phyloP scores from a whole-genome alignment of 2,797 vertebrate genomes.

The Potorous gilbertii region DNA sequence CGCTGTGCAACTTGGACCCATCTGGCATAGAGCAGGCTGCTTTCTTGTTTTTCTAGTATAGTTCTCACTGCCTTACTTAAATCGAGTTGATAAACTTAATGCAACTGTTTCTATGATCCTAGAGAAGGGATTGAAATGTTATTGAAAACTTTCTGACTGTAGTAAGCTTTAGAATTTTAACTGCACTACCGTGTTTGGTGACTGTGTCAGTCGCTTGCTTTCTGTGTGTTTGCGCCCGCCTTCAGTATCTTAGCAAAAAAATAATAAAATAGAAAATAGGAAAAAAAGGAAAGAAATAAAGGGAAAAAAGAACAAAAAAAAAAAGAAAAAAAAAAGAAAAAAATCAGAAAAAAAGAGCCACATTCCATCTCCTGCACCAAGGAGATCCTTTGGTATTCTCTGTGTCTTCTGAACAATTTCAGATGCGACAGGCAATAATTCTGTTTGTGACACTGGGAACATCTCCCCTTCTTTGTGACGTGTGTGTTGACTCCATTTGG shows the following conservation, averaged over 20 bases:
- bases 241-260: constrained; percentile 88
- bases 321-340: constrained; percentile 17
- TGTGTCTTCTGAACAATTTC: constrained; percentile 87
- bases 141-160: constrained; percentile 87
- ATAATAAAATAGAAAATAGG: constrained; percentile 40
- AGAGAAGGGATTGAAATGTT: constrained; percentile 83
- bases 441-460: constrained; percentile 90
- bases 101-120: constrained; percentile 88
- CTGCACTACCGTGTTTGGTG: constrained; percentile 90
- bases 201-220: constrained; percentile 90
- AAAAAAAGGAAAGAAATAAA: constrained; percentile 24
- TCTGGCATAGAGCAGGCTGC: constrained; percentile 87
- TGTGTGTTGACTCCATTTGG: constrained; percentile 91
- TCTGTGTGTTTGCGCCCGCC: constrained; percentile 86
- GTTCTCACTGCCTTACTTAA: constrained; percentile 93
- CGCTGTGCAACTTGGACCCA: constrained; percentile 83
- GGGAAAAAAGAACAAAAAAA: constrained; percentile 40
- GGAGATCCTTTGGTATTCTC: constrained; percentile 83
- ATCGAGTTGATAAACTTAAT: constrained; percentile 89
- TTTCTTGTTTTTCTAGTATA: constrained; percentile 88
- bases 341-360: constrained; percentile 67
- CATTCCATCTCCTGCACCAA: constrained; percentile 89
- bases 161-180: constrained; percentile 90
- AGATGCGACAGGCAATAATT: constrained; percentile 91
- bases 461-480: constrained; percentile 85